Evolutionary conservation across 2,888 invertebrate genomes (phyloP).

Genomic region (Epistrophella euchroma): DNA sequence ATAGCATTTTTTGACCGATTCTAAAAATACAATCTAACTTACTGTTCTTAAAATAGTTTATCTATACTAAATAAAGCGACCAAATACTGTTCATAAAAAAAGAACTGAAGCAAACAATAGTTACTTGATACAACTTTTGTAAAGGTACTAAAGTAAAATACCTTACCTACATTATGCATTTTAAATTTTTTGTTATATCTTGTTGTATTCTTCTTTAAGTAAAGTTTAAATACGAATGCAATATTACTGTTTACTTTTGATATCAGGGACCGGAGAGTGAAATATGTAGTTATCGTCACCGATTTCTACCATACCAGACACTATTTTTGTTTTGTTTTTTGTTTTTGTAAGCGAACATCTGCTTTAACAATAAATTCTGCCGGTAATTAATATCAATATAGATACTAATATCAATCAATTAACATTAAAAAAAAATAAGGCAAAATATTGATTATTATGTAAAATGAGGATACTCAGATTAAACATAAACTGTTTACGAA

Average conservation of each 20-base stretch:
- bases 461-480: no score
- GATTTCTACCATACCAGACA: no score
- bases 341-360: no score
- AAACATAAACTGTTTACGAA: no score
- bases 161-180: no score
- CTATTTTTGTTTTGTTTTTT: no score
- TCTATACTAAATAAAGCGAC: no score
- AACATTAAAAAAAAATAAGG: no score
- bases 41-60: background rate
- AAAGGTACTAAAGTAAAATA: background rate
- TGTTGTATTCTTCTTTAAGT: background rate
- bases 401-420: no score
- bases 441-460: no score
- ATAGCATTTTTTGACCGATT: background rate
- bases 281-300: background rate
- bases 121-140: background rate
- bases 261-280: background rate
- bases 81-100: background rate
- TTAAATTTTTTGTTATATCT: background rate
- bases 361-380: no score
- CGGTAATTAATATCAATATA: no score
- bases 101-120: background rate
- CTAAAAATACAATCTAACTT: background rate
- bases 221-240: background rate
- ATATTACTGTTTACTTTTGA: constrained; percentile 1